These are phyloP conservation scores for Megalurothrips usitatus DNA, from an alignment of 2,888 invertebrate genomes.

Conservation along the genomic window DNA sequence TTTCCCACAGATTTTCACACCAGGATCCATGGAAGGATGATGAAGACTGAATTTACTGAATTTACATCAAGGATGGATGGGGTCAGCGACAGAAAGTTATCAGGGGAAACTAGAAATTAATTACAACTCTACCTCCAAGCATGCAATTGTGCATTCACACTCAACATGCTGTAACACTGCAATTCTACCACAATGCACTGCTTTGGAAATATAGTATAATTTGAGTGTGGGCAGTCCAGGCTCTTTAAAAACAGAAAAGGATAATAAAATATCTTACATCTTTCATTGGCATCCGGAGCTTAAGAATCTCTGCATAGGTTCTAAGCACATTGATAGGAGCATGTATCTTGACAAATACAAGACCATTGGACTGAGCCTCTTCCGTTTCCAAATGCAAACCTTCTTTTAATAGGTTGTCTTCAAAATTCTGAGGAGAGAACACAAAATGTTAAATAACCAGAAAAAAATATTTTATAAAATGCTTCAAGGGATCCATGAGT, in stretches of 20 bases:
- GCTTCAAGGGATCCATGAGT: not conserved
- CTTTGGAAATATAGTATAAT: too few relatives aligned
- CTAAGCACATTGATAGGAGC: constrained; percentile 76
- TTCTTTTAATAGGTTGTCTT: constrained; percentile 65
- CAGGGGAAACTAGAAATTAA: not conserved
- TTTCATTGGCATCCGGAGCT: constrained; percentile 91
- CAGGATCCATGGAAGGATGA: not conserved
- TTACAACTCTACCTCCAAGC: not conserved
- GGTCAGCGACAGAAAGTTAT: not conserved
- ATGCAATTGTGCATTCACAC: not conserved
- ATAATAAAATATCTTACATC: constrained; percentile 52
- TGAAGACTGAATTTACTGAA: not conserved
- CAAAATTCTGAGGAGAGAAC: constrained; percentile 53
- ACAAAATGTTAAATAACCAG: not conserved
- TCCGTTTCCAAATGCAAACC: constrained; percentile 71
- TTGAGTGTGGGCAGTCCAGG: too few relatives aligned
- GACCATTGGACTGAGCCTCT: constrained; percentile 58
- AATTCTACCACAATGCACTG: too few relatives aligned
- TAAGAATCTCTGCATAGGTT: constrained; percentile 86
- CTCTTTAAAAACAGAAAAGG: too few relatives aligned
- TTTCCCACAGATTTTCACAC: not conserved
- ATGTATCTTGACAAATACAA: constrained; percentile 84
- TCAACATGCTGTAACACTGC: too few relatives aligned
- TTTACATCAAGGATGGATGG: not conserved
- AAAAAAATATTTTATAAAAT: not conserved